phyloP scores from a whole-genome alignment of 2,797 vertebrate species.

The Pseudochirops corinnae region DNA sequence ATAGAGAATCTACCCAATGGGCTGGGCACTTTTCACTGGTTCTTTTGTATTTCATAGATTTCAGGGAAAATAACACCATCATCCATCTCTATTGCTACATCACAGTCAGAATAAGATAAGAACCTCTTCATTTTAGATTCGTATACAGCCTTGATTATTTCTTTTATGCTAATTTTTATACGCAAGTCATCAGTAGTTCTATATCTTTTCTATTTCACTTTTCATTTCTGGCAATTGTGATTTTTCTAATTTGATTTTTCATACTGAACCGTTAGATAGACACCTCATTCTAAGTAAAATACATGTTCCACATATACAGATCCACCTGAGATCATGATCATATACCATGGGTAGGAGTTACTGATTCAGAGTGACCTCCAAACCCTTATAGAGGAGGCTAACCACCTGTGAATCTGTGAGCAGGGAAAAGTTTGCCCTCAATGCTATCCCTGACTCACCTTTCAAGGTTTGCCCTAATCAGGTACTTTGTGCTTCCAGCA shows the following conservation, averaged over 20 bases:
- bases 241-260: not conserved
- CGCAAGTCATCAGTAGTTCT: not conserved
- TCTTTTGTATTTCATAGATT: not conserved
- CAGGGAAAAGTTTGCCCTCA: not conserved
- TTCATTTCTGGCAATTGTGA: not conserved
- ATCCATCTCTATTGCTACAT: not conserved
- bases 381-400: not conserved
- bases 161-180: not conserved
- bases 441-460: not conserved
- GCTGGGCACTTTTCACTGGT: not conserved
- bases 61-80: not conserved
- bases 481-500: not conserved
- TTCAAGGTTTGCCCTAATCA: not conserved
- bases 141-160: not conserved
- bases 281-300: not conserved
- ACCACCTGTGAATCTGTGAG: not conserved
- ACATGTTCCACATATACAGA: not conserved
- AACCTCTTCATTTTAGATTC: not conserved
- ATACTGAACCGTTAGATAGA: not conserved
- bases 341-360: not conserved
- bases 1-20: not conserved
- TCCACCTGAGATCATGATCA: not conserved
- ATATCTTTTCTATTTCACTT: not conserved
- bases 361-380: not conserved
- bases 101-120: not conserved